These are phyloP conservation scores for Marronus borbonicus DNA, from an alignment of 2,888 invertebrate genomes.

Conservation along the genomic window DNA sequence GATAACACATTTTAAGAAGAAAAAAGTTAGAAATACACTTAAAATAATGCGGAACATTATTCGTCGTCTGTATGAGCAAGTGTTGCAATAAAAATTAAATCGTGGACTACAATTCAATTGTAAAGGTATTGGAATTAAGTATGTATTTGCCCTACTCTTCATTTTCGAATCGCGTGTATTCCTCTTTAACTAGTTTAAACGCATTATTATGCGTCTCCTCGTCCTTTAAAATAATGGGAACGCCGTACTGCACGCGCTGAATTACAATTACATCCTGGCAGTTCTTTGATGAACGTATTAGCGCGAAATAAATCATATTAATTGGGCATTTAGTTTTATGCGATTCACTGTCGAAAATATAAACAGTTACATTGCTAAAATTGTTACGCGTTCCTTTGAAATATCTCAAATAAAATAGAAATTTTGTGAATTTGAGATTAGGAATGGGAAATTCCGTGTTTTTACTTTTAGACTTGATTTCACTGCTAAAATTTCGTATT, in stretches of 20 bases:
- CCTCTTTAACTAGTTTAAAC: constrained; percentile 56
- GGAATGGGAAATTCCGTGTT: not conserved
- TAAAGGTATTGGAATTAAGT: constrained; percentile 49
- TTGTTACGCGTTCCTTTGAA: too few relatives aligned
- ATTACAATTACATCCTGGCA: constrained; percentile 39
- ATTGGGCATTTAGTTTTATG: constrained; percentile 17
- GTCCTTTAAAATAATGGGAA: constrained; percentile 53
- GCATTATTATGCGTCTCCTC: constrained; percentile 54
- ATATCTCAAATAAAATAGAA: too few relatives aligned
- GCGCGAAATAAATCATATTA: constrained; percentile 20
- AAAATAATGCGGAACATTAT: constrained; percentile 51
- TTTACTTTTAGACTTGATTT: constrained; percentile 28
- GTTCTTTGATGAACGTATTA: not conserved
- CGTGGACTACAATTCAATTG: constrained; percentile 56
- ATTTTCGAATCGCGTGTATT: constrained; percentile 22
- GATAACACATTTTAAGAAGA: constrained; percentile 14
- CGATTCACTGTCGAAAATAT: not conserved
- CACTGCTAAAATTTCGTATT: constrained; percentile 5
- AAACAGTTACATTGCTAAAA: constrained; percentile 8
- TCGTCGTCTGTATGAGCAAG: constrained; percentile 66
- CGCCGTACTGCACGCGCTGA: constrained; percentile 36
- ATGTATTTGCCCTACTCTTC: constrained; percentile 51
- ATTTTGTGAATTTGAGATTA: not conserved
- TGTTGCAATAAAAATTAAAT: constrained; percentile 65
- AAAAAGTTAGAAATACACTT: constrained; percentile 62